Evolutionary conservation across 2,888 invertebrate genomes (phyloP).

Genomic region (Brenthis daphne): DNA sequence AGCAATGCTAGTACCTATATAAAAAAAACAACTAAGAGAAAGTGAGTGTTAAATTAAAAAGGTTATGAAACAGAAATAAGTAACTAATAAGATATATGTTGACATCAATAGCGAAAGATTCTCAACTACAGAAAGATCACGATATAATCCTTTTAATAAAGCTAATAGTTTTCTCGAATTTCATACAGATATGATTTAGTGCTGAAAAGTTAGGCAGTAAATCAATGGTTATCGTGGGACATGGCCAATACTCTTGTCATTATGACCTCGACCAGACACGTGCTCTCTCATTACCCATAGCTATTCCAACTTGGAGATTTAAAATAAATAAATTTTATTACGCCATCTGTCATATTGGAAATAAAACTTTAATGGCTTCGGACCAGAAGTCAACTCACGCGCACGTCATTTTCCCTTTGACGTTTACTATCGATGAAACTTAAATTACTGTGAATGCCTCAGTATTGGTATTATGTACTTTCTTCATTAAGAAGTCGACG

Average conservation of each 20-base stretch:
- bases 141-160: slow-evolving; percentile 75
- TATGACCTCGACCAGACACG: slow-evolving; percentile 68
- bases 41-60: neutral
- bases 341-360: slow-evolving; percentile 76
- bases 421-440: slow-evolving; percentile 72
- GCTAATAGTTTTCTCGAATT: slow-evolving; percentile 79
- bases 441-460: slow-evolving; percentile 66
- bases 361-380: slow-evolving; percentile 70
- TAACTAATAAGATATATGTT: slow-evolving; percentile 59
- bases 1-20: too few species aligned
- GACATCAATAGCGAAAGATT: slow-evolving; percentile 38
- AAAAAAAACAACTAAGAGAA: too few species aligned
- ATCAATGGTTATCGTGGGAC: slow-evolving; percentile 68
- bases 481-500: slow-evolving; percentile 63
- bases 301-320: slow-evolving; percentile 66
- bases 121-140: slow-evolving; percentile 51
- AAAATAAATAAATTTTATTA: slow-evolving; percentile 78
- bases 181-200: slow-evolving; percentile 78
- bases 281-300: slow-evolving; percentile 75
- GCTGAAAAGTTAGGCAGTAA: slow-evolving; percentile 77
- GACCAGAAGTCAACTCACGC: slow-evolving; percentile 61
- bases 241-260: slow-evolving; percentile 61
- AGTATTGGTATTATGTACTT: slow-evolving; percentile 58
- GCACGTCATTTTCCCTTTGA: slow-evolving; percentile 63
- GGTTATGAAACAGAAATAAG: neutral